Evolutionary conservation across 2,797 vertebrate species (phyloP).

Genomic region (Cossypha caffra): DNA sequence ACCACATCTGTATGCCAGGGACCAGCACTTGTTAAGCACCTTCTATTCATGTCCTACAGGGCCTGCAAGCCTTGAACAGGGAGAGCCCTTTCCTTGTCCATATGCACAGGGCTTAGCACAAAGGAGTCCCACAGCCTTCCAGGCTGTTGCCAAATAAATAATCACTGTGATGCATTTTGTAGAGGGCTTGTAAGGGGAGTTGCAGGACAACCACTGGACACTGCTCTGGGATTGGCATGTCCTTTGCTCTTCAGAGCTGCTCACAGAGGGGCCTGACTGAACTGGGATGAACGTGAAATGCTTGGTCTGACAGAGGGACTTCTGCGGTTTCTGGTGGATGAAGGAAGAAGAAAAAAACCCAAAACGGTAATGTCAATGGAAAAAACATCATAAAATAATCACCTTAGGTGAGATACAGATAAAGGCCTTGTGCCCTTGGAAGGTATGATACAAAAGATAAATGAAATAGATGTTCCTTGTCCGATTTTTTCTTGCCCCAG

Average conservation of each 20-base stretch:
- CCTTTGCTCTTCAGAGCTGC: not conserved
- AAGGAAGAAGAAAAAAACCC: not conserved
- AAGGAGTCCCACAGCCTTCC: not conserved
- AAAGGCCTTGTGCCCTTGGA: not conserved
- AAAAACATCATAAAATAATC: not conserved
- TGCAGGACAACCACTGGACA: not conserved
- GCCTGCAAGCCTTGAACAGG: not conserved
- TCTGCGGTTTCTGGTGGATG: not conserved
- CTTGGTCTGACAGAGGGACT: accelerated
- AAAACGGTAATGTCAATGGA: not conserved
- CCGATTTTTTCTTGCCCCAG: not conserved
- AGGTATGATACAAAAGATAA: not conserved
- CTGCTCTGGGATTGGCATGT: not conserved
- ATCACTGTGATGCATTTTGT: accelerated
- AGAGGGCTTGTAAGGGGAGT: not conserved
- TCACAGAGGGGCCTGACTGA: not conserved
- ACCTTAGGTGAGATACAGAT: not conserved
- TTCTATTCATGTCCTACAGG: not conserved
- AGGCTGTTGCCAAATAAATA: not conserved
- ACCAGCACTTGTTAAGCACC: not conserved
- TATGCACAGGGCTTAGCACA: not conserved
- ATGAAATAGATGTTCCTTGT: not conserved
- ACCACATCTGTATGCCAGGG: not conserved
- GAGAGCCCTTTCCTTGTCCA: not conserved
- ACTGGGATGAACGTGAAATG: not conserved